A percentile compares a stretch with the other conserved stretches of the same genome.
Conservation (phyloP, 2,888 invertebrate species). For the Drosophila pseudotakahashii region DNA sequence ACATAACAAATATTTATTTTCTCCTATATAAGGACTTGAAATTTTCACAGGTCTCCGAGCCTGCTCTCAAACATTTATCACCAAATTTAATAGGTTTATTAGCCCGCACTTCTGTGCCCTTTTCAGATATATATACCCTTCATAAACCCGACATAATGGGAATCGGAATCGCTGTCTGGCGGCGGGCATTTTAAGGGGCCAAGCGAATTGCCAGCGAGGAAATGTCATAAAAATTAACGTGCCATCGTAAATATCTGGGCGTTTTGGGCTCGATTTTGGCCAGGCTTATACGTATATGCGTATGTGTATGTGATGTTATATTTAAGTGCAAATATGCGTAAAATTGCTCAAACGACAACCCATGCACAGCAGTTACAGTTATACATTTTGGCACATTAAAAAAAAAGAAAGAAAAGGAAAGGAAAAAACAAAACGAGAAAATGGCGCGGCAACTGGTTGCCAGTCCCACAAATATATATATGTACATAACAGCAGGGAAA, state of each 20-base stretch:
- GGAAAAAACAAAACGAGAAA: slow-evolving; percentile 23
- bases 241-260: slow-evolving; percentile 61
- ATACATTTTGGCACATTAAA: slow-evolving; percentile 52
- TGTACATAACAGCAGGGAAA: slow-evolving; percentile 24
- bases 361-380: slow-evolving; percentile 25
- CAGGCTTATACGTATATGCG: background rate
- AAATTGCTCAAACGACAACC: slow-evolving; percentile 56
- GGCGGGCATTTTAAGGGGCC: slow-evolving; percentile 25
- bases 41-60: slow-evolving; percentile 8
- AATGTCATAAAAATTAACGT: slow-evolving; percentile 73
- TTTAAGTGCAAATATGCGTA: slow-evolving; percentile 72
- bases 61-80: slow-evolving; percentile 11
- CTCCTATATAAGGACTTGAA: background rate
- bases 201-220: slow-evolving; percentile 50
- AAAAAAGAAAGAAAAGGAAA: background rate
- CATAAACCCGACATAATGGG: slow-evolving; percentile 22
- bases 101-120: slow-evolving; percentile 17
- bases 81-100: slow-evolving; percentile 37
- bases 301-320: slow-evolving; percentile 38
- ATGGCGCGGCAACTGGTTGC: slow-evolving; percentile 42
- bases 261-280: slow-evolving; percentile 3
- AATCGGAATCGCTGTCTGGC: slow-evolving; percentile 40
- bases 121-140: slow-evolving; percentile 9
- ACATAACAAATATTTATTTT: background rate
- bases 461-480: background rate